Percentiles rank a stretch among this genome's conserved stretches.
These are phyloP conservation scores for Ochlodes sylvanus DNA, from an alignment of 2,888 invertebrate genomes.

Conservation along the genomic window DNA sequence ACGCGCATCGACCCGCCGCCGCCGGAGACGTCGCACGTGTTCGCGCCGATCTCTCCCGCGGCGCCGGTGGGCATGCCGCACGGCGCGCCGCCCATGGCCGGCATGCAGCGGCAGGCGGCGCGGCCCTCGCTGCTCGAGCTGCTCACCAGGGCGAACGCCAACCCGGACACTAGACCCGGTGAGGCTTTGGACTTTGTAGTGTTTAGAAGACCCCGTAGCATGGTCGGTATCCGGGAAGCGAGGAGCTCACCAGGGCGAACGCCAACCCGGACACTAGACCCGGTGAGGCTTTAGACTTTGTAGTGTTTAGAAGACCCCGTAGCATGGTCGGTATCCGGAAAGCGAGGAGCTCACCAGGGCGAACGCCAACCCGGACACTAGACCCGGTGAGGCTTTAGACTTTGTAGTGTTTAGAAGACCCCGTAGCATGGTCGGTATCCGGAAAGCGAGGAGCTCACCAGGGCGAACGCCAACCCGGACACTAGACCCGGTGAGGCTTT, in stretches of 20 bases:
- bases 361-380: conserved; percentile 71
- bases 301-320: too few relatives aligned
- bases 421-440: too few relatives aligned
- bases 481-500: conserved; percentile 56
- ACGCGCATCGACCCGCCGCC: conserved; percentile 56
- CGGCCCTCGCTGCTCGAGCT: conserved; percentile 87
- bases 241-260: conserved; percentile 89
- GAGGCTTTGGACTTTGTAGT: conserved; percentile 14
- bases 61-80: conserved; percentile 37
- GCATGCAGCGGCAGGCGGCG: conserved; percentile 73
- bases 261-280: conserved; percentile 63
- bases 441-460: conserved; percentile 89
- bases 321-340: too few relatives aligned
- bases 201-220: too few relatives aligned
- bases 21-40: conserved; percentile 70
- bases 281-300: conserved; percentile 47
- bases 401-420: too few relatives aligned
- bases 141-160: conserved; percentile 86
- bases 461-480: conserved; percentile 82
- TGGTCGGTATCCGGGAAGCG: too few relatives aligned
- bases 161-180: conserved; percentile 66
- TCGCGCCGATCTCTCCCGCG: conserved; percentile 50
- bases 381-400: conserved; percentile 52
- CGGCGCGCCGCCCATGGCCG: conserved; percentile 70
- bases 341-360: conserved; percentile 90